These are phyloP conservation scores for Watsonalla binaria DNA, from an alignment of 2,888 invertebrate genomes.

Conservation along the genomic window DNA sequence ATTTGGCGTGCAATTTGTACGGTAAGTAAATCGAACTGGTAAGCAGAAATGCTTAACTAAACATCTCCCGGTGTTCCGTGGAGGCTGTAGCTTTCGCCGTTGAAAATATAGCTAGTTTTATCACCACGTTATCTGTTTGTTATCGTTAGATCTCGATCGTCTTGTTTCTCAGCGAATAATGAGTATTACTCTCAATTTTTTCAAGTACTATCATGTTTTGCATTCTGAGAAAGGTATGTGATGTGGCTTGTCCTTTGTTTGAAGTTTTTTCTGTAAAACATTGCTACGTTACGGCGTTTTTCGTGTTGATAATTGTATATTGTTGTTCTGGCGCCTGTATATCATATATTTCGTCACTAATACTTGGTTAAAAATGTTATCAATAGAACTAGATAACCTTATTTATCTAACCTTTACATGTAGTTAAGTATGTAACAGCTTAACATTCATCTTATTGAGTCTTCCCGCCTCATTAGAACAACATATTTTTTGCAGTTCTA, in stretches of 20 bases:
- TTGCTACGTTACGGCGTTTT: background rate
- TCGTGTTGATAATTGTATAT: slow-evolving; percentile 6
- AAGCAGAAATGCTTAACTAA: slow-evolving; percentile 5
- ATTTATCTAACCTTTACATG: slow-evolving; percentile 38
- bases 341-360: slow-evolving; percentile 25
- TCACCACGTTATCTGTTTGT: slow-evolving; percentile 62
- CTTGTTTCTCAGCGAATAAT: slow-evolving; percentile 36
- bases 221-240: slow-evolving; percentile 63
- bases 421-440: background rate
- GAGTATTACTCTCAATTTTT: slow-evolving; percentile 29
- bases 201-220: slow-evolving; percentile 54
- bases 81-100: slow-evolving; percentile 22
- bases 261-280: background rate
- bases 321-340: slow-evolving; percentile 13
- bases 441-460: background rate
- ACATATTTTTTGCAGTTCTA: background rate
- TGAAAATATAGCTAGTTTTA: slow-evolving; percentile 47
- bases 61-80: slow-evolving; percentile 24
- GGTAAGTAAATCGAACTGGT: slow-evolving; percentile 20
- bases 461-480: background rate
- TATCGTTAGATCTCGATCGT: slow-evolving; percentile 60
- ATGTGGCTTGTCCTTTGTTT: slow-evolving; percentile 10
- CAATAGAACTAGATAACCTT: slow-evolving; percentile 32
- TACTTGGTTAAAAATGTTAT: slow-evolving; percentile 13
- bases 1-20: slow-evolving; percentile 12